phyloP scores from a whole-genome alignment of 1,140 invertebrate genomes.

The Lepidurus arcticus region DNA sequence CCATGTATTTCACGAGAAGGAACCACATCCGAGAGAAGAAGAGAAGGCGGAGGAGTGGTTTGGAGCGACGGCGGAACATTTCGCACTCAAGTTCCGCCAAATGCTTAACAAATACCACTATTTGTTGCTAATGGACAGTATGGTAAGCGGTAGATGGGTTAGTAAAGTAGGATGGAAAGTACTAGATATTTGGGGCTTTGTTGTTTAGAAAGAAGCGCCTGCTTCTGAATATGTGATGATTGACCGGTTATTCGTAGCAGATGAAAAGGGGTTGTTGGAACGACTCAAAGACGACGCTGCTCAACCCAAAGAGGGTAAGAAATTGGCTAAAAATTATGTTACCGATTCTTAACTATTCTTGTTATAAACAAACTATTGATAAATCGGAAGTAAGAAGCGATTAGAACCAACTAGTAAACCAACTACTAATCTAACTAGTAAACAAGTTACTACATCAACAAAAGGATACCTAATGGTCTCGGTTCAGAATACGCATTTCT shows the following conservation, averaged over 20 bases:
- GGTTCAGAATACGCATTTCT: too few species aligned
- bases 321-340: not conserved
- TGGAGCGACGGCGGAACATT: conserved; percentile 62
- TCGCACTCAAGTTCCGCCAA: conserved; percentile 64
- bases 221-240: conserved; percentile 68
- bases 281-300: conserved; percentile 46
- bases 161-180: not conserved
- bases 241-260: conserved; percentile 60
- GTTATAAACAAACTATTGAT: not conserved
- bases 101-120: conserved; percentile 74
- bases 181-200: not conserved
- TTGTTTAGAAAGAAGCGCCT: conserved; percentile 54
- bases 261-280: conserved; percentile 57
- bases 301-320: conserved; percentile 37
- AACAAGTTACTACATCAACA: too few species aligned
- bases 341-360: not conserved
- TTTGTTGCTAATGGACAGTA: conserved; percentile 74
- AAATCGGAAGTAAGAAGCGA: too few species aligned
- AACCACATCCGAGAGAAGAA: conserved; percentile 58
- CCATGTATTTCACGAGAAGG: conserved; percentile 69
- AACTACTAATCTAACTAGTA: too few species aligned
- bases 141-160: conserved; percentile 53
- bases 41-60: conserved; percentile 70
- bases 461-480: too few species aligned
- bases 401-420: too few species aligned